Base-by-base conservation (phyloP, 2,888 invertebrate genomes). In the Chymomyza fuscimana region DNA sequence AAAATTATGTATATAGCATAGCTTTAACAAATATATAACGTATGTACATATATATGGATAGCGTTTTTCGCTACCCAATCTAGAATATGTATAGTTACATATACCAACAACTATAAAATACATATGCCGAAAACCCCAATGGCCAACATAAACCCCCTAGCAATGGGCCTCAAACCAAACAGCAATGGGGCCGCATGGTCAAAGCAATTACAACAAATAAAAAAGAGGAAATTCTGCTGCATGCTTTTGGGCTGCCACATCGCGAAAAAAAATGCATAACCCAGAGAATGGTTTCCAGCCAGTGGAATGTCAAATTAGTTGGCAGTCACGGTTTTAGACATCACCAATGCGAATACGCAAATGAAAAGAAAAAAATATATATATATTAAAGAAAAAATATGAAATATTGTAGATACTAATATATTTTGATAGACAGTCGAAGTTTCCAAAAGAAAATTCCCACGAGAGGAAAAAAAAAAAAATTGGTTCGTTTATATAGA, bases 131-230 rank as follows among this genome's bases (percentile, higher is more conserved):
- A 71, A 64, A 67, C 29, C 58, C 58, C 58, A 25, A 40, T 10
- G 16, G 50, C 36, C 5, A 22, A 54, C 19, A 54, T 54, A 22
- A 7, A 16, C 9, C 62, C 74, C 59, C 19, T 59, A 63, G 60
- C 70, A 65, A 61, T 65, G 50, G 59, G 66, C n/a, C 54, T 63
- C 58, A 77, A 77, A 9, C 50, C 67, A 62, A 50, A 70, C 72
- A 5, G 67, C 66, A 70, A 69, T 22, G 29, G 58, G 15, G 58
- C 29, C 7, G 67, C 64, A 71, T 71, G 86, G 78, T 80, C 86
- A 88, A 88, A 85, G 78, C 86, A 87, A 85, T 83, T 80, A 82
- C 69, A 87, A 87, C 77, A 73, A 73, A 60, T 15, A 54, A 19
- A 54, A 54, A n/a, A 54, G 22, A 54, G 54, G 19, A 54, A 67